Evolutionary conservation across 2,888 invertebrate genomes (phyloP), one percentile per base, ranked within the genome.

Genomic region (Watsonalla cultraria): DNA sequence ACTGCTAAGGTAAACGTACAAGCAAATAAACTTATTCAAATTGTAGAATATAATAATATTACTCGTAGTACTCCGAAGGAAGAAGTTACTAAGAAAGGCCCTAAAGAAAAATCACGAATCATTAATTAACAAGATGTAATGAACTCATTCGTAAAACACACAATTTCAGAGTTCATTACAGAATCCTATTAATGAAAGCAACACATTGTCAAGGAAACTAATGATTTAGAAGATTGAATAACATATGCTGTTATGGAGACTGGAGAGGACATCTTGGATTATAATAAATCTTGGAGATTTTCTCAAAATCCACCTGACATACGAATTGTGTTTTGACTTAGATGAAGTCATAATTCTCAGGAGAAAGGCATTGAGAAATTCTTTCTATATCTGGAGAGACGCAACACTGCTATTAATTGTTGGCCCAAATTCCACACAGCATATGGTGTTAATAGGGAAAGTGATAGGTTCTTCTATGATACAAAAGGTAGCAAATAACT

Each of bases 361-460:
- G 42, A 42, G 42, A 11, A 42, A 9, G 11, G 42, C 0, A 42
- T 11, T 42, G 11, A 11, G 42, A 42, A 8, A 42, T 42, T 42
- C 42, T 8, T 42, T 42, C 42, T 42, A 42, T 49, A 56, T 37
- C 46, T 47, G 24, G 35, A 34, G n/a, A 35, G 50, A 6, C 51
- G 47, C 49, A 52, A 50, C n/a, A 24, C 46, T 13, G 42, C 35
- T 24, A 45, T 39, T 9, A 50, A 45, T 37, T 52, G 46, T 52
- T 47, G 56, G 8, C 45, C 48, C 52, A 54, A 51, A 51, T 47
- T 39, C 37, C 8, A 7, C 8, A 7, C 24, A 24, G 4, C 4
- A 24, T 24, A 24, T 1, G 24, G 24, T 24, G 2, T 24, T 24
- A 2, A 24, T 24, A 24, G 4, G 4, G 24, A 24, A 24, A 24